Conservation (phyloP, 2,888 invertebrate species). For the Synergus japonicus region DNA sequence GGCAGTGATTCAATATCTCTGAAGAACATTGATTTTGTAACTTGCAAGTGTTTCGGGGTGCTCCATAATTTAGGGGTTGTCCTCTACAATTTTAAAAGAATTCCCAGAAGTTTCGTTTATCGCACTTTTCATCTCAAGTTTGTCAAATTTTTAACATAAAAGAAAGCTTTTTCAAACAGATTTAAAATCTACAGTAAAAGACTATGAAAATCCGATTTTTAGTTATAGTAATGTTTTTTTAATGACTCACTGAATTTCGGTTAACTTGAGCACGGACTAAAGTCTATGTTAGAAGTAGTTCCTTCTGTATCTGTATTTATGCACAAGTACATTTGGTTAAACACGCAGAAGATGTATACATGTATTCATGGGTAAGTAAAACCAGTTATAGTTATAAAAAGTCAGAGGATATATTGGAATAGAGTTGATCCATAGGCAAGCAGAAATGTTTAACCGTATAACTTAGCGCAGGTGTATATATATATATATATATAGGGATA, state of each 20-base stretch:
- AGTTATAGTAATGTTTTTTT: too few relatives aligned
- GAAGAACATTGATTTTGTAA: not conserved
- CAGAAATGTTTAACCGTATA: not conserved
- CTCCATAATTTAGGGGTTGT: not conserved
- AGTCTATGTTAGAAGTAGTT: too few relatives aligned
- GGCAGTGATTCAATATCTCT: too few relatives aligned
- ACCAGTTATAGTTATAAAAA: not conserved
- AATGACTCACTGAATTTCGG: too few relatives aligned
- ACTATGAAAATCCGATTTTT: too few relatives aligned
- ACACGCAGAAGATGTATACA: not conserved
- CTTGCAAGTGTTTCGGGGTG: not conserved
- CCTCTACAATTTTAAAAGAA: not conserved
- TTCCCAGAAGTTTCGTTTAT: not conserved
- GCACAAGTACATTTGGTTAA: not conserved
- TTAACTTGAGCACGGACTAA: too few relatives aligned
- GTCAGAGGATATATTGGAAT: not conserved
- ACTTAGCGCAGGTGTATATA: not conserved
- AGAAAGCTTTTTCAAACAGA: too few relatives aligned
- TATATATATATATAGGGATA: not conserved
- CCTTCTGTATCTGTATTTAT: not conserved
- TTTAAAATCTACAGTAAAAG: too few relatives aligned
- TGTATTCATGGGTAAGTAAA: not conserved
- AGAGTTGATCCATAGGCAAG: not conserved
- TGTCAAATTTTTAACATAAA: too few relatives aligned
- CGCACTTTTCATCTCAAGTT: too few relatives aligned